These are phyloP conservation scores for Petrocephalus microphthalmus DNA, from an alignment of 2,113 vertebrate genomes.

Conservation along the genomic window DNA sequence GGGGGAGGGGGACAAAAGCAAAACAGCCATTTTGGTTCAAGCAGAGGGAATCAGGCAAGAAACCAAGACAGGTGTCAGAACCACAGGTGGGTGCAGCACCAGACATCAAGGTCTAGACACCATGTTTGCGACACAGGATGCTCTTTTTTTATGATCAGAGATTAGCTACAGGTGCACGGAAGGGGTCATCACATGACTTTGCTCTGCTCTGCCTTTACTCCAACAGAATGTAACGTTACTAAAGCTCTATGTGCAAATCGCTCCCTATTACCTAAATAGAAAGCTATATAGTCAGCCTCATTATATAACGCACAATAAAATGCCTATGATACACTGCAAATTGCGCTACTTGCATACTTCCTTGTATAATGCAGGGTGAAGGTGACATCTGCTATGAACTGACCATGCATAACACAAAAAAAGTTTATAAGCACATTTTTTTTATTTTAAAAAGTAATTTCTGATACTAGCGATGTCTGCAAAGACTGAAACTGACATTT, in stretches of 20 bases:
- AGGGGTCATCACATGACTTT: not conserved
- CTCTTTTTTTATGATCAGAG: not conserved
- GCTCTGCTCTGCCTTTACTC: not conserved
- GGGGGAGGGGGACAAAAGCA: not conserved
- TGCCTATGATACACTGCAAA: not conserved
- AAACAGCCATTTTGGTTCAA: constrained; percentile 1
- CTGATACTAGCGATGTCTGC: not conserved
- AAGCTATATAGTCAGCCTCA: not conserved
- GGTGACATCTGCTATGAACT: not conserved
- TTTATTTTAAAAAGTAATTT: not conserved
- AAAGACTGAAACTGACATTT: not conserved
- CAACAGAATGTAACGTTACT: not conserved
- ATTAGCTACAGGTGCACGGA: not conserved
- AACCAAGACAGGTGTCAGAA: not conserved
- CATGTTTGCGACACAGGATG: not conserved
- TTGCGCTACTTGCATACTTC: not conserved
- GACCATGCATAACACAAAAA: not conserved
- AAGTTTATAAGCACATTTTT: not conserved
- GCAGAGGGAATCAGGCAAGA: not conserved
- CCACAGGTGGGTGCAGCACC: not conserved
- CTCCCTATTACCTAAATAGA: not conserved
- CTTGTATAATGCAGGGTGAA: not conserved
- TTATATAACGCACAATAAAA: not conserved
- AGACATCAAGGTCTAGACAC: not conserved
- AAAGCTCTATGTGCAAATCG: not conserved